Conservation (phyloP, 2,888 invertebrate genomes). For the Drosophila eohydei region DNA sequence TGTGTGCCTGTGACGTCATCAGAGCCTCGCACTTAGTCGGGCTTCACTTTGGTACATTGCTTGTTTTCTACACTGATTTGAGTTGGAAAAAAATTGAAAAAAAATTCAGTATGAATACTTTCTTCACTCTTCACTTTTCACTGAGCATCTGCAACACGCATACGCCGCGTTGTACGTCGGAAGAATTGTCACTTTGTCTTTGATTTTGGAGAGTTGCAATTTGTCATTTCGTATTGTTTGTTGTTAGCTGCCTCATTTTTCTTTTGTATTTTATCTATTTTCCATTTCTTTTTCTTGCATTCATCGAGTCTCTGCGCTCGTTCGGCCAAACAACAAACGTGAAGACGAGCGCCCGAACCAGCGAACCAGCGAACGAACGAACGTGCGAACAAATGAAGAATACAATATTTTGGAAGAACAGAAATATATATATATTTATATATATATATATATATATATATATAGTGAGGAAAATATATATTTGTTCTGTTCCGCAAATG, state of each 20-base stretch:
- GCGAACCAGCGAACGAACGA: constrained; percentile 24
- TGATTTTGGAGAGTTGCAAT: constrained; percentile 7
- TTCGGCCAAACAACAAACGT: constrained; percentile 43
- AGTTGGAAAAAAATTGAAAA: background rate
- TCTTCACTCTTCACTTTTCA: constrained; percentile 10
- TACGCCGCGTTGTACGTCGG: constrained; percentile 61
- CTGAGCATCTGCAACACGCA: constrained; percentile 48
- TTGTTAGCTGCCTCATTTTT: constrained; percentile 6
- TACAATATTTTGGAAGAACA: constrained; percentile 2
- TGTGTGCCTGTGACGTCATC: constrained; percentile 60
- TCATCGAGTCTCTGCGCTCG: constrained; percentile 18
- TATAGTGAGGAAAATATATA: background rate
- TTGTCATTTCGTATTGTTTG: constrained; percentile 37
- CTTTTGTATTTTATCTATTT: constrained; percentile 12
- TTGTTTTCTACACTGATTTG: constrained; percentile 33
- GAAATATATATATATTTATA: constrained; percentile 17
- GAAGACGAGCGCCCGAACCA: constrained; percentile 25
- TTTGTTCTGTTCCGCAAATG: constrained; percentile 37
- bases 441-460: constrained; percentile 16
- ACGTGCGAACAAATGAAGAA: constrained; percentile 30
- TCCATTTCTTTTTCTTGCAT: constrained; percentile 11
- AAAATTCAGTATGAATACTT: background rate
- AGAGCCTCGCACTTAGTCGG: constrained; percentile 9
- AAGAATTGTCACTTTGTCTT: constrained; percentile 13
- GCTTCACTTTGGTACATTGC: constrained; percentile 16